Evolutionary conservation across 2,888 invertebrate species (phyloP), one percentile per base, ranked within the genome.

Genomic region (Thecophora atra): DNA sequence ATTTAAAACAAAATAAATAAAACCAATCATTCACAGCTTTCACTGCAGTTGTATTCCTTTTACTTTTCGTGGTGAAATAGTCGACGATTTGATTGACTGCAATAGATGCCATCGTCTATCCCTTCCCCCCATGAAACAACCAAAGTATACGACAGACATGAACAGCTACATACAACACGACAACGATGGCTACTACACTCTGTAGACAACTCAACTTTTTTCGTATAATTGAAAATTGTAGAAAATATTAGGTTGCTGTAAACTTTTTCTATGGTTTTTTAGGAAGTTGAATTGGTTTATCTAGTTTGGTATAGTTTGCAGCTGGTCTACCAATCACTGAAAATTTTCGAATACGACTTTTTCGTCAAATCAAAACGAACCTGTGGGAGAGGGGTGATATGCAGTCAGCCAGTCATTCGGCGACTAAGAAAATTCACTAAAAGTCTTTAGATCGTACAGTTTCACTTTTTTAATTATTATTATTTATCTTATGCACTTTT

Each of bases 11-110:
- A 30, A 30, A n/a, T n/a, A n/a, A n/a, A n/a, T n/a, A n/a, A n/a
- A 28, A 60, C 15, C 24, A 28, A 4, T 37, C 30, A n/a, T 60
- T 26, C 26, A 28, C 11, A 28, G 60, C 60, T 60, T 60, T 60
- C 60, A 30, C 60, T 60, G 37, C 30, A 60, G 30, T 30, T n/a
- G 17, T 30, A 60, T 28, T 60, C 19, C 19, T 30, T 37, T 26
- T 60, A 30, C 60, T n/a, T n/a, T 26, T 19, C 30, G 30, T 60
- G 60, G 60, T 60, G 60, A 60, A 60, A 60, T 60, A 60, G 60
- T 60, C 30, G 60, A 30, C 56, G 56, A 28, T 60, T 60, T 19
- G 26, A 30, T 60, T 60, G 11, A 30, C 30, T 60, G 60, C 60
- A 60, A n/a, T 60, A 37, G 26, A 17, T 60, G 19, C 37, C 37